Evolutionary conservation across 2,888 invertebrate genomes (phyloP).

Genomic region (Dynastes grantii): DNA sequence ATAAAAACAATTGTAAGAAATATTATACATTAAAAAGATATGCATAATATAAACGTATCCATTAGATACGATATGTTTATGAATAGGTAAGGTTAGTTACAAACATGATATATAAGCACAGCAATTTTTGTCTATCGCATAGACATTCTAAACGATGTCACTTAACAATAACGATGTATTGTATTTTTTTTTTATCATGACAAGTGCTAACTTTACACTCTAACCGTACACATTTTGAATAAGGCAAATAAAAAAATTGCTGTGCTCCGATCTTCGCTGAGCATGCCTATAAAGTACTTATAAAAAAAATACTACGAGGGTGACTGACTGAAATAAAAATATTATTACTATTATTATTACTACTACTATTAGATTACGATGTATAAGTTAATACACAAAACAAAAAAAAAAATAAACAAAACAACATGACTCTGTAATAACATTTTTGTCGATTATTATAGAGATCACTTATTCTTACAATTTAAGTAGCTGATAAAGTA

Average conservation of each 20-base stretch:
- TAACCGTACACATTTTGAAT: conserved; percentile 12
- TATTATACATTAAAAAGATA: conserved; percentile 13
- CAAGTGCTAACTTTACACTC: conserved; percentile 35
- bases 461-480: conserved; percentile 61
- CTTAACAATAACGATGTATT: conserved; percentile 20
- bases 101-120: conserved; percentile 31
- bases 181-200: conserved; percentile 18
- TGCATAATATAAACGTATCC: conserved; percentile 31
- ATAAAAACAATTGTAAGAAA: conserved; percentile 34
- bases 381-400: conserved; percentile 50
- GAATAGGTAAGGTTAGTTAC: conserved; percentile 38
- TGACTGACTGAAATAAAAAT: conserved; percentile 63
- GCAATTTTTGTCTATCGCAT: conserved; percentile 16
- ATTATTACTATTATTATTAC: conserved; percentile 42
- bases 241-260: conserved; percentile 25
- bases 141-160: background rate
- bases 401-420: conserved; percentile 25
- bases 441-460: conserved; percentile 52
- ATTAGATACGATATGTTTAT: conserved; percentile 13
- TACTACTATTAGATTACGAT: conserved; percentile 52
- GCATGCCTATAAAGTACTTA: conserved; percentile 64
- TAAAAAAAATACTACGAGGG: conserved; percentile 60
- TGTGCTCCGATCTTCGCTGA: conserved; percentile 48
- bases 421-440: conserved; percentile 35
- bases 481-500: conserved; percentile 60